These are phyloP conservation scores for Panulirus ornatus DNA, from an alignment of 1,140 invertebrate species.

Conservation along the genomic window DNA sequence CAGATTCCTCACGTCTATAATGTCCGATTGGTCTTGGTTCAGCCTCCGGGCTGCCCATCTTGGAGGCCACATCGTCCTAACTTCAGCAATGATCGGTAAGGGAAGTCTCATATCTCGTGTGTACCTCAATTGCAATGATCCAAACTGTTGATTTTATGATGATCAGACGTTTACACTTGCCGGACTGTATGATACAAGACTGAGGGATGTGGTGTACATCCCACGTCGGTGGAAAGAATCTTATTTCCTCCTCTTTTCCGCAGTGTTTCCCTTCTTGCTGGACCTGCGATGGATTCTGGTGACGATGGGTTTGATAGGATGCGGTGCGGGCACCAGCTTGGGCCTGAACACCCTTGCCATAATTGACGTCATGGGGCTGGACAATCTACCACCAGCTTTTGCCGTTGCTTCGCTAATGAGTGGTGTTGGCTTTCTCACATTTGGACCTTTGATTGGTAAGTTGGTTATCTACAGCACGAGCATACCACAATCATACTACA, in stretches of 20 bases:
- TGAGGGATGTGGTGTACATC: too few species aligned
- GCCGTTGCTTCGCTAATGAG: slow-evolving; percentile 4
- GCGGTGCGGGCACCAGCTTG: slow-evolving; percentile 40
- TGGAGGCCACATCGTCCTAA: not conserved
- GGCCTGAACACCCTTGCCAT: slow-evolving; percentile 43
- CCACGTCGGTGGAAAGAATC: too few species aligned
- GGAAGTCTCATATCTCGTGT: too few species aligned
- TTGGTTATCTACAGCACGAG: too few species aligned
- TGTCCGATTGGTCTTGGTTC: slow-evolving; percentile 37
- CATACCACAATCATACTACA: too few species aligned
- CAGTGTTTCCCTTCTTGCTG: slow-evolving; percentile 50
- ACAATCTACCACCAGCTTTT: slow-evolving; percentile 18
- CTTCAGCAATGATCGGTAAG: slow-evolving; percentile 4
- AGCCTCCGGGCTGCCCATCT: not conserved
- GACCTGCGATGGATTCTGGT: slow-evolving; percentile 12
- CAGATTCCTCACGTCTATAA: not conserved
- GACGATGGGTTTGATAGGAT: slow-evolving; percentile 19
- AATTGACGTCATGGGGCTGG: slow-evolving; percentile 54
- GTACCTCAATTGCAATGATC: too few species aligned
- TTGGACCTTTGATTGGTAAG: slow-evolving; percentile 48
- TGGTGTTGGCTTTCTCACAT: slow-evolving; percentile 18
- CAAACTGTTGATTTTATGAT: too few species aligned
- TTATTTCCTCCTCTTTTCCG: too few species aligned
- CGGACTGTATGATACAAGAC: too few species aligned
- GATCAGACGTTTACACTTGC: too few species aligned